These are phyloP conservation scores for Phrynocephalus forsythii DNA, from an alignment of 2,797 vertebrate species.

Conservation along the genomic window DNA sequence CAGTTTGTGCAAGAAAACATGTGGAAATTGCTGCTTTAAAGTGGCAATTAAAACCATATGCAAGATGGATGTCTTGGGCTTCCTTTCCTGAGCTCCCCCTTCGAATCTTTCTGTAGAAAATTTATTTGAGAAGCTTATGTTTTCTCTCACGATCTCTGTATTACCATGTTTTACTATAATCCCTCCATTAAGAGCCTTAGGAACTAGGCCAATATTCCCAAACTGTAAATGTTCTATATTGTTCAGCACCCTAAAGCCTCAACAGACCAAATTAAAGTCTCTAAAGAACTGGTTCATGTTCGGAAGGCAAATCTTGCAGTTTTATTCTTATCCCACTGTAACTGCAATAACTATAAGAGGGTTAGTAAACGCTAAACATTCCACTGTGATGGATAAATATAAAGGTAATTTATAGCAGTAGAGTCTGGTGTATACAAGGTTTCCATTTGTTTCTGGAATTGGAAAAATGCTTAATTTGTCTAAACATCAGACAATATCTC, in stretches of 20 bases:
- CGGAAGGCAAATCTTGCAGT: slow-evolving; percentile 42
- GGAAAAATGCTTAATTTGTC: not conserved
- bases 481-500: not conserved
- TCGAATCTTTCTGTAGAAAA: not conserved
- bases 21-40: not conserved
- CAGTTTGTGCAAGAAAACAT: not conserved
- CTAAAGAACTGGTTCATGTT: slow-evolving; percentile 53
- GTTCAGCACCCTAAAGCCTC: slow-evolving; percentile 29
- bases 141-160: slow-evolving; percentile 23
- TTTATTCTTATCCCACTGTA: slow-evolving; percentile 43
- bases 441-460: slow-evolving; percentile 19
- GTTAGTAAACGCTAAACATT: slow-evolving; percentile 58
- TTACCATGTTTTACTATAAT: slow-evolving; percentile 47
- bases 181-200: slow-evolving; percentile 46
- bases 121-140: slow-evolving; percentile 44
- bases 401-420: not conserved
- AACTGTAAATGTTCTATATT: slow-evolving; percentile 56
- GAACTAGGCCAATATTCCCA: slow-evolving; percentile 57
- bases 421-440: not conserved
- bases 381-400: not conserved
- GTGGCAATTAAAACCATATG: not conserved
- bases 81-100: not conserved
- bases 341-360: slow-evolving; percentile 44
- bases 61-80: not conserved
- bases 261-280: slow-evolving; percentile 42